Base-by-base conservation (phyloP, 2,888 invertebrate species). In the Andrena fulva region DNA sequence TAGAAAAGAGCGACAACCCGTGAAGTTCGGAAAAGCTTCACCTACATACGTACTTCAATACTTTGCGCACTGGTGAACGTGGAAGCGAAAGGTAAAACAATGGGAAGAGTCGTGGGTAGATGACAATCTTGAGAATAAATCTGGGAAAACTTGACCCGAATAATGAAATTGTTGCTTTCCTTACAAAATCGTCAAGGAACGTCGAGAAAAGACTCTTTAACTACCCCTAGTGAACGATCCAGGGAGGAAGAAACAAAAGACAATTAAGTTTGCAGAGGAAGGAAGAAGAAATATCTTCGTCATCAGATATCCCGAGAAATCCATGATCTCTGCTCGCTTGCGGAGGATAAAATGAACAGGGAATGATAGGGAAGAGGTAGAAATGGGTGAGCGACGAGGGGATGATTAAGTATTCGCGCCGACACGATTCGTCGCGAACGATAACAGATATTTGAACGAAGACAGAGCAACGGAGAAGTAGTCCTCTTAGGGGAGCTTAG, bases 401-500 rank as follows among this genome's bases (percentile, higher is more conserved):
- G 10, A 62, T n/a, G 31, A n/a, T 33, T 31, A 33, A 33, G n/a
- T n/a, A 2, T 29, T 1, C 16, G 1, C 16, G 60, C 5, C 29
- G 29, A 20, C 31, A 1, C 8, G n/a, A 8, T 8, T n/a, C 16
- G 20, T 7, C n/a, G 8, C 8, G 24, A 42, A 56, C 27, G n/a
- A 24, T 4, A n/a, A 24, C 10, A 35, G 12, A 42, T 20, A 35
- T 7, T 33, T 4, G 10, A 24, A 50, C 29, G 70, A 35, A 52
- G 35, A 4, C 4, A 12, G 54, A 12, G 20, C 33, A 50, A 16
- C 50, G 42, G 10, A 29, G 63, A 77, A 29, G 50, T 64, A 60
- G 64, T 60, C 59, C 59, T 72, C 79, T 67, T 52, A 66, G 50
- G 54, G 12, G 8, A 42, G 78, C 77, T 80, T 77, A 71, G 66